Evolutionary conservation across 2,888 invertebrate species (phyloP).

Genomic region (Pammene aurita): DNA sequence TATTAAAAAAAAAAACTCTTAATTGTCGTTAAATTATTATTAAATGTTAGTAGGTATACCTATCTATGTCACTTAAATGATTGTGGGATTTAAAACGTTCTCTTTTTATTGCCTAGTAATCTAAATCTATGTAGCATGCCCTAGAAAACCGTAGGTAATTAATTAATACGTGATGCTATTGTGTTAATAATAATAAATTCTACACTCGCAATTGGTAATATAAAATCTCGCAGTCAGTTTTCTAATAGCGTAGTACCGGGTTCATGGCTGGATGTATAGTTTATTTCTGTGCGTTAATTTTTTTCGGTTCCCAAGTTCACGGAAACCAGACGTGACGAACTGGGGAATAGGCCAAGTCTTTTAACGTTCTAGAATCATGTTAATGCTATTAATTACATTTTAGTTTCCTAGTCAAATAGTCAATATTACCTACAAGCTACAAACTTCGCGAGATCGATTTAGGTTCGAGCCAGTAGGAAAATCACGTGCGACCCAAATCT

Average conservation of each 20-base stretch:
- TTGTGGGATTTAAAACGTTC: background rate
- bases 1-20: too few species aligned
- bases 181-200: background rate
- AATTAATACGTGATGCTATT: background rate
- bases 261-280: constrained; percentile 57
- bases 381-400: constrained; percentile 32
- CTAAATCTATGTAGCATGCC: background rate
- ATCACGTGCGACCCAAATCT: constrained; percentile 72
- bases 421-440: constrained; percentile 23
- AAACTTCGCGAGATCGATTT: constrained; percentile 48
- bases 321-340: constrained; percentile 72
- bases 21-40: too few species aligned
- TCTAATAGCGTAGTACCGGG: constrained; percentile 42
- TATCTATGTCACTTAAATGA: background rate
- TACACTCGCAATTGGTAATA: background rate
- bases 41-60: too few species aligned
- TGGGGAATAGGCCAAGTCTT: constrained; percentile 63
- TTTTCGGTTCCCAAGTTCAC: constrained; percentile 71
- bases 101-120: constrained; percentile 4
- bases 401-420: constrained; percentile 24
- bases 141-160: constrained; percentile 2
- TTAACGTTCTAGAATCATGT: constrained; percentile 41
- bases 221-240: constrained; percentile 3
- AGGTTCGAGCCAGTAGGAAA: constrained; percentile 44
- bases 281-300: constrained; percentile 60